Conservation (phyloP, 2,113 vertebrate species). For the Ploceus nigricollis region DNA sequence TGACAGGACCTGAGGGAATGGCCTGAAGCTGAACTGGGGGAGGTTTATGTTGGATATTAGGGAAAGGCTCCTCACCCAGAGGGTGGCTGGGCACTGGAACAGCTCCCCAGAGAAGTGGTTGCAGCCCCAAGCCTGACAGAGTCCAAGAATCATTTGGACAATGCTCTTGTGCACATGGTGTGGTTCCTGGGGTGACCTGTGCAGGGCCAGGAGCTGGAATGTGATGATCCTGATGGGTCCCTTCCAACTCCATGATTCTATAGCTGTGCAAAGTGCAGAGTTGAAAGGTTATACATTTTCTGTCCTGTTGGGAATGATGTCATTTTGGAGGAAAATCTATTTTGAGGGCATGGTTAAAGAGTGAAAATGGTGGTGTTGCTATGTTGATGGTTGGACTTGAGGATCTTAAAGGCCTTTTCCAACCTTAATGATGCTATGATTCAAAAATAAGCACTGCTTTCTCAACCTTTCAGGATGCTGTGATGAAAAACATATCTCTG, state of each 20-base stretch:
- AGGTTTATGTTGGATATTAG: not conserved
- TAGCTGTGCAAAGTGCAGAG: not conserved
- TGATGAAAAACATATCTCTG: not conserved
- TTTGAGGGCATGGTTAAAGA: not conserved
- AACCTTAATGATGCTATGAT: not conserved
- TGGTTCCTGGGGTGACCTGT: not conserved
- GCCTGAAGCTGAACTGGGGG: not conserved
- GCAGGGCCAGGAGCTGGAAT: not conserved
- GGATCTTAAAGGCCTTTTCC: not conserved
- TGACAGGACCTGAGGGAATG: rapidly evolving
- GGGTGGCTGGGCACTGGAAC: not conserved
- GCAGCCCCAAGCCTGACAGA: not conserved
- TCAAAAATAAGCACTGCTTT: not conserved
- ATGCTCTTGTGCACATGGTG: not conserved
- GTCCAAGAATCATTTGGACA: not conserved
- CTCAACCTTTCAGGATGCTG: not conserved
- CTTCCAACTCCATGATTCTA: not conserved
- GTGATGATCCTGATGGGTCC: too few species aligned
- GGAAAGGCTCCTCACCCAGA: not conserved
- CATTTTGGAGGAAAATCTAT: not conserved
- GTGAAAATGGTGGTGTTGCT: not conserved
- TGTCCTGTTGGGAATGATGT: not conserved
- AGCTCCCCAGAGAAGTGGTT: not conserved
- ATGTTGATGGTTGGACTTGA: not conserved
- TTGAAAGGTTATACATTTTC: not conserved